phyloP scores from a whole-genome alignment of 2,888 invertebrate species.

The Eristalinus sepulchralis region DNA sequence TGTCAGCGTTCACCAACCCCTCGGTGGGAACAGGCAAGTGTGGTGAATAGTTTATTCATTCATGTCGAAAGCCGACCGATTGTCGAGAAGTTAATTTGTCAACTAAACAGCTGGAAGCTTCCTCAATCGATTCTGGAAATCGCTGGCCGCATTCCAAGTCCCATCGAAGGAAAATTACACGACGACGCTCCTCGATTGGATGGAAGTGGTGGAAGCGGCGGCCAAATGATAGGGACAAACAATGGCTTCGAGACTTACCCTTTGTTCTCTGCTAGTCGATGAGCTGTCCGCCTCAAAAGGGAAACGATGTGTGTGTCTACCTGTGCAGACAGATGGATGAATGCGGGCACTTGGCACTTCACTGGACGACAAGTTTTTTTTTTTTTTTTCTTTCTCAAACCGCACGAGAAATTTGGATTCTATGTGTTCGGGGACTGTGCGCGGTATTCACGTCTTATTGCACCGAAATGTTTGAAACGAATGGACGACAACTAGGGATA shows the following conservation, averaged over 20 bases:
- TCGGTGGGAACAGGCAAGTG: constrained; percentile 38
- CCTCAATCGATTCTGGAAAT: constrained; percentile 63
- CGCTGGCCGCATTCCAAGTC: constrained; percentile 39
- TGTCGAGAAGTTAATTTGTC: constrained; percentile 53
- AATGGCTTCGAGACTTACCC: constrained; percentile 50
- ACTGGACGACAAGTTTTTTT: not conserved
- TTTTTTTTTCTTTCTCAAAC: no score
- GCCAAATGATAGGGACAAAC: not conserved
- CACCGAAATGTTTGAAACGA: constrained; percentile 56
- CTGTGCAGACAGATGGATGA: not conserved
- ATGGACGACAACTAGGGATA: constrained; percentile 46
- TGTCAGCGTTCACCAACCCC: not conserved
- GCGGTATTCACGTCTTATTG: constrained; percentile 41
- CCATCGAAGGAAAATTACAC: constrained; percentile 9
- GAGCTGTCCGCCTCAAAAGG: not conserved
- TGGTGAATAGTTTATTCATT: constrained; percentile 51
- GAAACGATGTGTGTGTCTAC: not conserved
- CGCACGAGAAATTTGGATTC: not conserved
- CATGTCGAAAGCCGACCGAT: constrained; percentile 57
- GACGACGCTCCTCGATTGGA: not conserved
- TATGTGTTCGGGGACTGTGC: not conserved
- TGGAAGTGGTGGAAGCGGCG: constrained; percentile 1
- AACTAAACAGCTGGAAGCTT: constrained; percentile 69
- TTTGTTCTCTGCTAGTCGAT: constrained; percentile 47
- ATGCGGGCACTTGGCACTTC: not conserved